These are phyloP conservation scores for Electrona antarctica DNA, from an alignment of 2,113 vertebrate genomes.

Conservation along the genomic window DNA sequence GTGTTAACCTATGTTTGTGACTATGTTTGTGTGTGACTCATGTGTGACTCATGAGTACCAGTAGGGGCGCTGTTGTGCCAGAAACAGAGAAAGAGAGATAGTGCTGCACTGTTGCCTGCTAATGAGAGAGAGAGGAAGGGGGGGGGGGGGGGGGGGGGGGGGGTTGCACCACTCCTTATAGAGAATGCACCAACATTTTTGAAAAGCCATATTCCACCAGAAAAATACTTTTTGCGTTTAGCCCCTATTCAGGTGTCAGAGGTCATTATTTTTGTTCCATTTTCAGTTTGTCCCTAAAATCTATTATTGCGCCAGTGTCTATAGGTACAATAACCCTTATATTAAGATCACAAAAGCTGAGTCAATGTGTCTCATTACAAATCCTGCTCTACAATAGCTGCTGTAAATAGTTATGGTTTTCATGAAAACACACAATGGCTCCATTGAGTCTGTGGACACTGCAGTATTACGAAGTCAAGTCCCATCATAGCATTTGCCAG, in stretches of 20 bases:
- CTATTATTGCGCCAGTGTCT: no score
- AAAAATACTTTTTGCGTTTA: no score
- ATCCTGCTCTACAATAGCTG: not conserved
- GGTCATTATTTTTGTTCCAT: not conserved
- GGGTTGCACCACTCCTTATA: no score
- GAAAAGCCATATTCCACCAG: not conserved
- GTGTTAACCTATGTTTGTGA: no score
- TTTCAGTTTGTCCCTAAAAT: not conserved
- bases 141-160: no score
- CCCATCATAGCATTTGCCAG: slow-evolving; percentile 52
- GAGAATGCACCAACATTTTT: not conserved
- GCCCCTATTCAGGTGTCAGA: no score
- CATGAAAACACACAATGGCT: slow-evolving; percentile 19
- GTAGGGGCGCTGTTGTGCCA: no score
- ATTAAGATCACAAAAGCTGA: not conserved
- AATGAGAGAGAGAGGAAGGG: no score
- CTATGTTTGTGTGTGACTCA: no score
- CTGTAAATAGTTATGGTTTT: slow-evolving; percentile 26
- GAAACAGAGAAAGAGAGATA: no score
- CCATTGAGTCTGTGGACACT: slow-evolving; percentile 28
- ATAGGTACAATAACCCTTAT: not conserved
- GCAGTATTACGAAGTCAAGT: slow-evolving; percentile 37
- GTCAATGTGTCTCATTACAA: not conserved
- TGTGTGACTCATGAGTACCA: no score
- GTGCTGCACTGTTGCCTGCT: no score